Conservation (phyloP, 2,113 vertebrate species). For the Erythrocebus patas region DNA sequence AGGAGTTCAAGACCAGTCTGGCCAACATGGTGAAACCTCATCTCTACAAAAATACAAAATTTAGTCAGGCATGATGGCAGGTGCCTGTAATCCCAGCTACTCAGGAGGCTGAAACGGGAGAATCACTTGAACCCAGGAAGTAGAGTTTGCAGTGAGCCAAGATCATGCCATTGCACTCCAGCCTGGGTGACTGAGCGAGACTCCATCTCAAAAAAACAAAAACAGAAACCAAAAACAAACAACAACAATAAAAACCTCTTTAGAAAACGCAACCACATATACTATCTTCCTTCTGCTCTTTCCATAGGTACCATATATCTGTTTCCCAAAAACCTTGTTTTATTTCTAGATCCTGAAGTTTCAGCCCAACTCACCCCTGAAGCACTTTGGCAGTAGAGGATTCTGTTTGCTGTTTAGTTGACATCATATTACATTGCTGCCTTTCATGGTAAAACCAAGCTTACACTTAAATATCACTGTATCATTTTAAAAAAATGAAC, state of each 20-base stretch:
- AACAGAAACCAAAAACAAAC: no score
- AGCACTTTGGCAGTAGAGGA: slow-evolving; percentile 69
- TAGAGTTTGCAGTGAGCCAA: no score
- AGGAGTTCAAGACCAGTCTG: no score
- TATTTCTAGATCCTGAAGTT: neutral
- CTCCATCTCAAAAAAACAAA: no score
- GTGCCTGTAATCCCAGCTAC: no score
- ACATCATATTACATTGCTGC: slow-evolving; percentile 63
- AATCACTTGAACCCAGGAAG: no score
- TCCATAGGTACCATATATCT: neutral
- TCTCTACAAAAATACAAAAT: no score
- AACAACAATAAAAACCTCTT: neutral
- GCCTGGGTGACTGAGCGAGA: no score
- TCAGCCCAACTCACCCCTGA: slow-evolving; percentile 72
- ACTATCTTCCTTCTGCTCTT: neutral
- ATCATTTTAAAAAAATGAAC: slow-evolving; percentile 64
- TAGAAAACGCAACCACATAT: neutral
- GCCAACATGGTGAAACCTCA: no score
- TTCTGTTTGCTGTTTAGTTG: slow-evolving; percentile 70
- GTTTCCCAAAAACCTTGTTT: neutral
- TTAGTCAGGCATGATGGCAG: no score
- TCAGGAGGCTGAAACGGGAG: no score
- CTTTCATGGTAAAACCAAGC: slow-evolving; percentile 69
- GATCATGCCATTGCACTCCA: no score
- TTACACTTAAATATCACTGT: slow-evolving; percentile 60